Conservation (phyloP, 1,140 invertebrate species). For the Papilio aristodemus region DNA sequence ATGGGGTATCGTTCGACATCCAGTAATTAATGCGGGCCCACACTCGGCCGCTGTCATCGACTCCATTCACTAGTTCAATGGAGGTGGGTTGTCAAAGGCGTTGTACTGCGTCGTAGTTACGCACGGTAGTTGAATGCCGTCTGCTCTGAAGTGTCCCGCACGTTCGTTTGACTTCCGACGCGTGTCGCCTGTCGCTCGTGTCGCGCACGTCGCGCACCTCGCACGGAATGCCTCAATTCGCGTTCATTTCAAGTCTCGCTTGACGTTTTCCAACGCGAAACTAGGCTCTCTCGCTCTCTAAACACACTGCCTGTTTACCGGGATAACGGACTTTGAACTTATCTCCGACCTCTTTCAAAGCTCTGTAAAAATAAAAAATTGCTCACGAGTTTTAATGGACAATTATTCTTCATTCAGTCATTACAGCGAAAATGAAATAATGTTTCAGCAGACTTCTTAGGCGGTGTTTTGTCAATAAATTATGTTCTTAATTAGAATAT, state of each 20-base stretch:
- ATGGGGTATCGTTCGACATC: slow-evolving; percentile 55
- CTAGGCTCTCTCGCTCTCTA: slow-evolving; percentile 23
- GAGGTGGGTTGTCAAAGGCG: slow-evolving; percentile 62
- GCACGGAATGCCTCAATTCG: slow-evolving; percentile 43
- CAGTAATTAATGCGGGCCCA: slow-evolving; percentile 74
- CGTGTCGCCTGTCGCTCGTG: slow-evolving; percentile 32
- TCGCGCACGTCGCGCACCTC: too few relatives aligned
- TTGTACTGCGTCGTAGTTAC: slow-evolving; percentile 54
- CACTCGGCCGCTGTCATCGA: slow-evolving; percentile 56
- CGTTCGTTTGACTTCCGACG: slow-evolving; percentile 64
- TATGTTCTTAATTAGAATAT: neutral
- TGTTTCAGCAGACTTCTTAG: neutral
- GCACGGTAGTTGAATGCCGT: slow-evolving; percentile 67
- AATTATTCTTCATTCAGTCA: neutral
- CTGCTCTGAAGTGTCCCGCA: slow-evolving; percentile 60
- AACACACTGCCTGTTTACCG: slow-evolving; percentile 25
- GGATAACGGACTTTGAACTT: slow-evolving; percentile 21
- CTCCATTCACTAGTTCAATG: slow-evolving; percentile 68
- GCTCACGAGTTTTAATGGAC: neutral
- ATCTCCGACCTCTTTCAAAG: slow-evolving; percentile 16
- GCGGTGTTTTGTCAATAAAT: neutral
- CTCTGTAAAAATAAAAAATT: slow-evolving; percentile 7
- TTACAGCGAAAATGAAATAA: neutral
- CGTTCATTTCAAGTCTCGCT: slow-evolving; percentile 37
- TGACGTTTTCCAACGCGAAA: slow-evolving; percentile 15